phyloP scores from a whole-genome alignment of 1,140 invertebrate genomes.

The Apis mellifera region DNA sequence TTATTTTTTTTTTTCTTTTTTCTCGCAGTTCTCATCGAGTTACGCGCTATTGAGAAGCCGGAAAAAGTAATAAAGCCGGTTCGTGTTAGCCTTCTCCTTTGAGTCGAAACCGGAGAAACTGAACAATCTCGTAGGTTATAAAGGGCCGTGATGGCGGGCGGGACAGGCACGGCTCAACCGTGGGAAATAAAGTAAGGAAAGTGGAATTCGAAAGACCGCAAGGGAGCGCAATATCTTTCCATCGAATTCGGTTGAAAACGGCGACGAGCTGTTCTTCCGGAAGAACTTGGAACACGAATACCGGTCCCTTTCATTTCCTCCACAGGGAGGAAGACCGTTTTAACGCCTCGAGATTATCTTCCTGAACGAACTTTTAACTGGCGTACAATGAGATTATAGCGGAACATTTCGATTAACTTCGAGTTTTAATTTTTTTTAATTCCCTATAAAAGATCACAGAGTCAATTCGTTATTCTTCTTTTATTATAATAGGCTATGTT shows the following conservation, averaged over 20 bases:
- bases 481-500: no score
- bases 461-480: no score
- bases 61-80: conserved; percentile 66
- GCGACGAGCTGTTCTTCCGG: conserved; percentile 14
- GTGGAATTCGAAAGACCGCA: conserved; percentile 50
- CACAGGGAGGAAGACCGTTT: neutral
- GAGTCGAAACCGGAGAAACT: conserved; percentile 47
- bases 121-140: conserved; percentile 59
- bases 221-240: conserved; percentile 59
- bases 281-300: conserved; percentile 5
- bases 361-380: no score
- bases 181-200: conserved; percentile 55
- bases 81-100: conserved; percentile 38
- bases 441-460: no score
- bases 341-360: no score
- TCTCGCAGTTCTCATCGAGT: neutral
- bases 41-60: conserved; percentile 15
- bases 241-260: conserved; percentile 59
- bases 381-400: no score
- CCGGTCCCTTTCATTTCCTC: conserved; percentile 30
- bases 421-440: no score
- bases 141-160: conserved; percentile 32
- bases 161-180: conserved; percentile 41
- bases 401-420: no score
- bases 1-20: neutral